Evolutionary conservation across 2,888 invertebrate genomes (phyloP).

Genomic region (Drosophila colorata): DNA sequence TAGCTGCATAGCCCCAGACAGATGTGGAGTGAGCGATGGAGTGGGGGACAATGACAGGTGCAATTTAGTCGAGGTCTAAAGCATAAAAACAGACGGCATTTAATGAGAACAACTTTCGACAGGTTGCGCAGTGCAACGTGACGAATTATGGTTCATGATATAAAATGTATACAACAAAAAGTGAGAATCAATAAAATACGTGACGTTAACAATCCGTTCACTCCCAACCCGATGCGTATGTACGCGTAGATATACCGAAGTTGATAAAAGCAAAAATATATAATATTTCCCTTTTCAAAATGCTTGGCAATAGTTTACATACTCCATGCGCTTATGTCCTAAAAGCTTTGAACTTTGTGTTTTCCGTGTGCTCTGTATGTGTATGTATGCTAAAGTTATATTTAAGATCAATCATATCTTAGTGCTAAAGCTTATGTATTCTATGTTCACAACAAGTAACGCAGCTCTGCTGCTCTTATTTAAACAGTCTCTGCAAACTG

Average conservation of each 20-base stretch:
- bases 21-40: not conserved
- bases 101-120: constrained; percentile 51
- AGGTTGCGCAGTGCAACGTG: constrained; percentile 33
- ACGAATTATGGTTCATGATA: constrained; percentile 37
- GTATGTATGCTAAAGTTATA: not conserved
- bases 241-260: no score
- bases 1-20: not conserved
- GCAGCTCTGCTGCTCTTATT: constrained; percentile 4
- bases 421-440: not conserved
- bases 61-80: constrained; percentile 70
- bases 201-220: not conserved
- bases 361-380: no score
- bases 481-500: constrained; percentile 19
- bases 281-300: no score
- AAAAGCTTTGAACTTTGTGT: no score
- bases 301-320: no score
- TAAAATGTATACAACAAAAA: not conserved
- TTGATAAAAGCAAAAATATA: no score
- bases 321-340: no score
- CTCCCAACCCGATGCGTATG: no score
- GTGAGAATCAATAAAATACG: constrained; percentile 13
- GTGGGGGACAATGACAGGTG: constrained; percentile 65
- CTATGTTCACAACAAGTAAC: not conserved
- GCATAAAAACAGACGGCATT: constrained; percentile 53
- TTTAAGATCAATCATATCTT: not conserved